phyloP scores from a whole-genome alignment of 2,113 vertebrate genomes.

The Cololabis saira region DNA sequence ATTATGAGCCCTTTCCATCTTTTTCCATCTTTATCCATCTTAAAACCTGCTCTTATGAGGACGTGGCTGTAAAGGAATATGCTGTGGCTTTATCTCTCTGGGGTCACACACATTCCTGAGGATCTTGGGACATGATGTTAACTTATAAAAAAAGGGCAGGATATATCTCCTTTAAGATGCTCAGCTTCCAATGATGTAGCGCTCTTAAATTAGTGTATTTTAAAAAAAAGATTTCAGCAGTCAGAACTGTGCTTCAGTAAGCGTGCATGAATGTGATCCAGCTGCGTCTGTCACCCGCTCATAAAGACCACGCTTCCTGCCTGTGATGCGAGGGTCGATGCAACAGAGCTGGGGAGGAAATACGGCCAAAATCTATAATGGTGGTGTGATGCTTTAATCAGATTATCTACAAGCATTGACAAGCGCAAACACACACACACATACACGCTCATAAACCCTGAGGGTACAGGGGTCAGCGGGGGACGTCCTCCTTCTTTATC shows the following conservation, averaged over 20 bases:
- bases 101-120: no score
- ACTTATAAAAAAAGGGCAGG: no score
- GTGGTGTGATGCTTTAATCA: background rate
- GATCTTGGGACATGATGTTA: no score
- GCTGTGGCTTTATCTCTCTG: no score
- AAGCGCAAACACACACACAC: background rate
- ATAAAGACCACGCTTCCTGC: slow-evolving; percentile 43
- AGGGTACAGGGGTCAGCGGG: background rate
- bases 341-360: background rate
- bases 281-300: slow-evolving; percentile 44
- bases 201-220: no score
- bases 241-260: slow-evolving; percentile 1
- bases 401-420: background rate
- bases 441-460: background rate
- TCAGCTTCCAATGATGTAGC: no score
- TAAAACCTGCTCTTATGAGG: no score
- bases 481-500: background rate
- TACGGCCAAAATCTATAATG: slow-evolving; percentile 1
- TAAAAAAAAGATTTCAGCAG: background rate
- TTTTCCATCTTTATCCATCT: no score
- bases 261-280: slow-evolving; percentile 40
- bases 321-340: slow-evolving; percentile 26
- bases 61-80: no score
- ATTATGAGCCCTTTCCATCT: no score
- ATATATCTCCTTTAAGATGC: no score